Percentiles rank a stretch among this genome's conserved stretches.
These are phyloP conservation scores for Martes flavigula DNA, from an alignment of 2,797 vertebrate genomes.

Conservation along the genomic window DNA sequence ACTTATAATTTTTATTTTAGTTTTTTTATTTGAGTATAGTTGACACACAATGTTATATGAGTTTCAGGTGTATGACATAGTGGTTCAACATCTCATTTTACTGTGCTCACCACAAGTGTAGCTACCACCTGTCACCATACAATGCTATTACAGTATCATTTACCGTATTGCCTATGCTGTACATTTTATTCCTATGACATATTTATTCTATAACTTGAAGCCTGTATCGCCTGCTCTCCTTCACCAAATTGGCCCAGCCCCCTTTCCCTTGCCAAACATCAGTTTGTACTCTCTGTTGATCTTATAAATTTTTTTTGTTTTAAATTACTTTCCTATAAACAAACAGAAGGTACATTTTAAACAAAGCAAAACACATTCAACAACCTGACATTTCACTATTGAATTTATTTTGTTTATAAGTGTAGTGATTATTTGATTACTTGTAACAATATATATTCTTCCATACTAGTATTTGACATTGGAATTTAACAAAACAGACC, in stretches of 20 bases:
- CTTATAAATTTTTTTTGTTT: neutral
- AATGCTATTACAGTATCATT: neutral
- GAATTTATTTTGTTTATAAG: neutral
- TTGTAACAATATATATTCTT: neutral
- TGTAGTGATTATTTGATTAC: neutral
- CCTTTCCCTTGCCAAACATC: neutral
- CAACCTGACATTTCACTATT: neutral
- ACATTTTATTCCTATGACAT: neutral
- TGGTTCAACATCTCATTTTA: neutral
- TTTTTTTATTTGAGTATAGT: neutral
- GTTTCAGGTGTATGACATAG: neutral
- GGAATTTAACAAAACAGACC: neutral
- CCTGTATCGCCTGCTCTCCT: neutral
- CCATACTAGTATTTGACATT: neutral
- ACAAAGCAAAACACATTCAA: neutral
- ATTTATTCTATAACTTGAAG: neutral
- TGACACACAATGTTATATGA: neutral
- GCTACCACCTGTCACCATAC: neutral
- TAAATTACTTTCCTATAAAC: neutral
- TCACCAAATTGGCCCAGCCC: neutral
- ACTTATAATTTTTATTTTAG: neutral
- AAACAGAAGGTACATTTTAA: neutral
- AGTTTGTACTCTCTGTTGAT: neutral
- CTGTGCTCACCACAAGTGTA: neutral
- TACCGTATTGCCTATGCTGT: neutral